Conservation (phyloP, 2,797 vertebrate genomes). For the Pangasius krempfi region DNA sequence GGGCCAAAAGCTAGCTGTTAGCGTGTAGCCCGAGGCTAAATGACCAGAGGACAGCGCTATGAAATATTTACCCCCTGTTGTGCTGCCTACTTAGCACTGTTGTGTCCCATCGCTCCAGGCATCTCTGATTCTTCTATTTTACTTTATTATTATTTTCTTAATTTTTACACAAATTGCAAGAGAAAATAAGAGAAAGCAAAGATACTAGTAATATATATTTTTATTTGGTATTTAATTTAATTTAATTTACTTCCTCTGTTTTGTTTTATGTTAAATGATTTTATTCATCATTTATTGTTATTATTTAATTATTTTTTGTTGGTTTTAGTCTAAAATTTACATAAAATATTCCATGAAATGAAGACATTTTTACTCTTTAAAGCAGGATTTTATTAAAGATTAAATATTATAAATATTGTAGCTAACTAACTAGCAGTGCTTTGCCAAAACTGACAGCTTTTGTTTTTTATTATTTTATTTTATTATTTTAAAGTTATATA, state of each 20-base stretch:
- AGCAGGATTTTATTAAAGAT: background rate
- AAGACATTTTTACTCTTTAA: background rate
- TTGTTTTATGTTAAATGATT: background rate
- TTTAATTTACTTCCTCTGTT: background rate
- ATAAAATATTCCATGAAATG: background rate
- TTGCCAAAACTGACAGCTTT: background rate
- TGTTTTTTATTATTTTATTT: too few relatives aligned
- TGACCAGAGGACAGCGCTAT: conserved; percentile 81
- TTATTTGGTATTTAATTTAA: background rate
- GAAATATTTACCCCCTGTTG: conserved; percentile 85
- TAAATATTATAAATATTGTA: background rate
- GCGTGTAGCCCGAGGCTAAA: conserved; percentile 83
- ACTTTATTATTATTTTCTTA: background rate
- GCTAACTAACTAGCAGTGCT: background rate
- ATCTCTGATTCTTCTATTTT: background rate
- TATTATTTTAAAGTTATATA: background rate
- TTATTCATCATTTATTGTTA: background rate
- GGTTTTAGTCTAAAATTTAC: background rate
- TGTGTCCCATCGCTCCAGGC: background rate
- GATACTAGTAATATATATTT: background rate
- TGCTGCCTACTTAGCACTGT: background rate
- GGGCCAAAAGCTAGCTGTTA: conserved; percentile 53
- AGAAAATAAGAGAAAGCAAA: background rate
- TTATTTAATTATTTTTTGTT: background rate
- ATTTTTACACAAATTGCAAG: background rate